These are phyloP conservation scores for Flabesymbios commensalis DNA, from an alignment of 2,888 invertebrate genomes.

Conservation along the genomic window DNA sequence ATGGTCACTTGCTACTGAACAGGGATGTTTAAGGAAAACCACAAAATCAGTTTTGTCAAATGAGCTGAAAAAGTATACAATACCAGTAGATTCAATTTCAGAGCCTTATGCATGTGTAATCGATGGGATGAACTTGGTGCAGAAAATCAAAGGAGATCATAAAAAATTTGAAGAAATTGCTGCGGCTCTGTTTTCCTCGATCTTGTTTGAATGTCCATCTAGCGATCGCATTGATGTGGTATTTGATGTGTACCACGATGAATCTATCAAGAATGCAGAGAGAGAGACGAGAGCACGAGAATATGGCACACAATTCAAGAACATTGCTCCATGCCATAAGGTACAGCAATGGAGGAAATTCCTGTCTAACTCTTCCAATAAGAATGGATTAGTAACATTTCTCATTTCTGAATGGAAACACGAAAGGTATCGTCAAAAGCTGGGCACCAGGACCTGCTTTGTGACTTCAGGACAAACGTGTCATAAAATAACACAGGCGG, in stretches of 20 bases:
- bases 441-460: not conserved
- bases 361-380: not conserved
- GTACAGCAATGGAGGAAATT: slow-evolving; percentile 7
- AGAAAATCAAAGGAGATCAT: slow-evolving; percentile 24
- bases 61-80: slow-evolving; percentile 11
- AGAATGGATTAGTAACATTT: not conserved
- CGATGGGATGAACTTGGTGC: slow-evolving; percentile 30
- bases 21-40: slow-evolving; percentile 27
- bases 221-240: slow-evolving; percentile 27
- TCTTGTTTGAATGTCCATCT: slow-evolving; percentile 10
- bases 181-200: slow-evolving; percentile 7
- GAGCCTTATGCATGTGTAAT: slow-evolving; percentile 18
- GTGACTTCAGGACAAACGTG: not conserved
- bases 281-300: not conserved
- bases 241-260: slow-evolving; percentile 28
- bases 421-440: not conserved
- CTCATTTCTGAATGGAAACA: not conserved
- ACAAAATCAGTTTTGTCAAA: slow-evolving; percentile 26
- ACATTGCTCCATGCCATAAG: slow-evolving; percentile 5
- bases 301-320: not conserved
- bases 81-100: slow-evolving; percentile 19
- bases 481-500: not conserved
- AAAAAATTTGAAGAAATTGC: slow-evolving; percentile 20
- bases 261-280: slow-evolving; percentile 28
- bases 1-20: slow-evolving; percentile 26